Percentiles rank a stretch among this genome's conserved stretches.
Conservation (phyloP, 2,113 vertebrate genomes). For the Petromus typicus region DNA sequence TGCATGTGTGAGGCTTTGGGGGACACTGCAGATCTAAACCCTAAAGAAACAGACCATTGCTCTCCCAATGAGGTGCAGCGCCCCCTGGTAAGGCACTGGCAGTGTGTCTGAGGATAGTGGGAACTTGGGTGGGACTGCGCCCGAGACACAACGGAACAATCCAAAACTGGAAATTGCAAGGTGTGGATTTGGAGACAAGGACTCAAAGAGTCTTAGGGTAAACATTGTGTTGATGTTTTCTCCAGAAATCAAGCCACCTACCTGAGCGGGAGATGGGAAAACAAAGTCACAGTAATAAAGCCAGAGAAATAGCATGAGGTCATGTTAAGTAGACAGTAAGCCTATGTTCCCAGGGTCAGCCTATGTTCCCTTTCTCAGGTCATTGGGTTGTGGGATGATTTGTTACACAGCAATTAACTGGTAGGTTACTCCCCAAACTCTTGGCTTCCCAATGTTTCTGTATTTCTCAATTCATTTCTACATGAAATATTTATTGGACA, state of each 20-base stretch:
- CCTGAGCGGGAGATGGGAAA: background rate
- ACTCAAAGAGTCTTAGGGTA: background rate
- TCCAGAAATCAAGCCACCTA: background rate
- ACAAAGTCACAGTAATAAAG: background rate
- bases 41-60: background rate
- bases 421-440: background rate
- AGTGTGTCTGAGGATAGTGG: background rate
- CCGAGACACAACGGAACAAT: background rate
- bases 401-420: background rate
- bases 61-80: background rate
- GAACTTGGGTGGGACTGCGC: background rate
- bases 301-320: background rate
- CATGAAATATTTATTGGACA: background rate
- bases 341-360: background rate
- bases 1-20: background rate
- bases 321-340: background rate
- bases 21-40: background rate
- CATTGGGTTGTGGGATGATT: background rate
- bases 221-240: background rate
- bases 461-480: conserved; percentile 1
- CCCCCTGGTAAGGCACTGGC: background rate
- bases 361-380: background rate
- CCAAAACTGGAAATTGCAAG: background rate
- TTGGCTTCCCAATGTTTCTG: background rate
- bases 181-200: background rate